These are phyloP conservation scores for Lethenteron reissneri DNA, from an alignment of 2,113 vertebrate species.

Conservation along the genomic window DNA sequence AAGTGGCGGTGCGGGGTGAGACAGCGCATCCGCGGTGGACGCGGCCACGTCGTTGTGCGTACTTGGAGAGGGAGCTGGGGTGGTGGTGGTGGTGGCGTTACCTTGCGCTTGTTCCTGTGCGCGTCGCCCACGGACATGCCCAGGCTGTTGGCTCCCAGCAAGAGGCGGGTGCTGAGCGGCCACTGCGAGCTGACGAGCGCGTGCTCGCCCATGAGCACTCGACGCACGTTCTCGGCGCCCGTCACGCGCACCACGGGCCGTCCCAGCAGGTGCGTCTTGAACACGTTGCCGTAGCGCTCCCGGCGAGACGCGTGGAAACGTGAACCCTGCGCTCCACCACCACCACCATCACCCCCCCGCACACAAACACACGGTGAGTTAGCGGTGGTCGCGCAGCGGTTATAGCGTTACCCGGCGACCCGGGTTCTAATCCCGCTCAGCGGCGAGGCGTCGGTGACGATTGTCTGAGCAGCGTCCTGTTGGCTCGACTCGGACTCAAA, in stretches of 20 bases:
- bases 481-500: no score
- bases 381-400: not conserved
- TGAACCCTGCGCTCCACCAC: slow-evolving; percentile 26
- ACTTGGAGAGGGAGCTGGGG: not conserved
- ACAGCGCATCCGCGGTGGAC: no score
- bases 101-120: slow-evolving; percentile 79
- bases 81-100: slow-evolving; percentile 11
- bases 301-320: slow-evolving; percentile 37
- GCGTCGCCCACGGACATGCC: slow-evolving; percentile 90
- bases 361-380: not conserved
- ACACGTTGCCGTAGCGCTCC: slow-evolving; percentile 73
- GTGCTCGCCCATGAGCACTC: slow-evolving; percentile 85
- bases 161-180: slow-evolving; percentile 71
- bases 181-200: slow-evolving; percentile 78
- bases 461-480: no score
- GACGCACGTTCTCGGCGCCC: slow-evolving; percentile 69
- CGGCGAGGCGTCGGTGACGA: no score
- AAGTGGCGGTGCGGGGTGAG: no score
- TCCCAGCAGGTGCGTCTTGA: slow-evolving; percentile 83
- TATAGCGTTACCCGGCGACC: no score
- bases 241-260: slow-evolving; percentile 77
- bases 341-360: not conserved
- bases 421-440: no score
- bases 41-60: no score
- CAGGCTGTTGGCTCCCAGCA: slow-evolving; percentile 71